Base-by-base conservation (phyloP, 2,797 vertebrate genomes). In the Muscicapa comitata region DNA sequence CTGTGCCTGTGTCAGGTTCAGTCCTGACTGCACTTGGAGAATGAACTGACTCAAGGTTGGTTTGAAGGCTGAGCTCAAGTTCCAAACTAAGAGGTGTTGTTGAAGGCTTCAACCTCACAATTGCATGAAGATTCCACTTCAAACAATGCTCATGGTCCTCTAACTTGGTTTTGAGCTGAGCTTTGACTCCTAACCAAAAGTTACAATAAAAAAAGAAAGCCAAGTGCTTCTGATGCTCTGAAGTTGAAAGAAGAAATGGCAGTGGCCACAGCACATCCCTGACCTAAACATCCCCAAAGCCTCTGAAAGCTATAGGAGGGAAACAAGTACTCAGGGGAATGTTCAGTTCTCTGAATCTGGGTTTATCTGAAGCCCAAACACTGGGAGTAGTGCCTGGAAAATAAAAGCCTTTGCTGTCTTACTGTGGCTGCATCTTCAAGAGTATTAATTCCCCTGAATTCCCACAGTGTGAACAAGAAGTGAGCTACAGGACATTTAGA, bases 401-500 rank as follows among this genome's bases (percentile, higher is more conserved):
- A 76, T 23, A 57, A 86, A 77, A 13, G 10, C 1, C 6, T 76
- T 82, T 82, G 12, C 4, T 70, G 7, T 48, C 59, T 70, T 51
- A 5, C n/a, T 51, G 24, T 19, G 12, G 15, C 7, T 24, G 14
- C 48, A 24, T 67, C 67, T 62, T 45, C 33, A 47, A 24, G 45
- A 47, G 12, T 18, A 28, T 13, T 37, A 70, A 78, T 65, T 45
- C 13, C 7, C 10, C 23, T 7, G 3, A 83, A 54, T 40, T 71
- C 21, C 45, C 17, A 29, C 8, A 12, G n/a, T 7, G 1, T 25
- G 26, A 68, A 19, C 1, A 45, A n/a, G 28, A 61, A 77, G 13
- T 2, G 24, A 71, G 10, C 5, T 35, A 20, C 2, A 0, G 1
- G 6, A 5, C 4, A 65, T 19, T 28, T 45, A 28, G 4, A 23